Percentiles rank a stretch among this genome's conserved stretches.
These are phyloP conservation scores for Cryptus viduatorius DNA, from an alignment of 2,888 invertebrate species.

Conservation along the genomic window DNA sequence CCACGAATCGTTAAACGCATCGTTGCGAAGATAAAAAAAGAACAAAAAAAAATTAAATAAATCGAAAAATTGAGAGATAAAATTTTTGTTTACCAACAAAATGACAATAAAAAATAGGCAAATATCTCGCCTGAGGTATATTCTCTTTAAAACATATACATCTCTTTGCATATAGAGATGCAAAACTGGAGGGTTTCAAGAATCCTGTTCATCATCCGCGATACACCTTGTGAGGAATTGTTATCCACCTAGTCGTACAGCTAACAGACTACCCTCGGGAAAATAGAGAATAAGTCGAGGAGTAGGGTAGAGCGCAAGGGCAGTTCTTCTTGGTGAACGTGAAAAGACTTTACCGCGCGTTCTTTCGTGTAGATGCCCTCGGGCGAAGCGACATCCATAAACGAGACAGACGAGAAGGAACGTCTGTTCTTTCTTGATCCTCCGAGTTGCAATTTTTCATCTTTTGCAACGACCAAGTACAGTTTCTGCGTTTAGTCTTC, in stretches of 20 bases:
- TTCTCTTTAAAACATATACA: too few relatives aligned
- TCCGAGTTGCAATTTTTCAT: slow-evolving; percentile 17
- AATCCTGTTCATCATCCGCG: slow-evolving; percentile 5
- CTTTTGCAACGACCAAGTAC: not conserved
- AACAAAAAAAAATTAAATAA: not conserved
- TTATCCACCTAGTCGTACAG: slow-evolving; percentile 1
- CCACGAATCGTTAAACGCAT: slow-evolving; percentile 61
- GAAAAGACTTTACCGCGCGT: not conserved
- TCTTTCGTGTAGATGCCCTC: slow-evolving; percentile 3
- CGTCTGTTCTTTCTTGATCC: slow-evolving; percentile 10
- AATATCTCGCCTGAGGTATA: too few relatives aligned
- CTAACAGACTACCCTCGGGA: not conserved
- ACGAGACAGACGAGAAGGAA: slow-evolving; percentile 14
- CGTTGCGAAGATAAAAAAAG: slow-evolving; percentile 40
- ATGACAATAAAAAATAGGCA: not conserved
- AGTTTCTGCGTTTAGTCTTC: not conserved
- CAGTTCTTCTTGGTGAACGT: slow-evolving; percentile 14
- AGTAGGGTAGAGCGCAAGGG: not conserved
- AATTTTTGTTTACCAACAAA: not conserved
- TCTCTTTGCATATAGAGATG: not conserved
- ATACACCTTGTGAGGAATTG: slow-evolving; percentile 5
- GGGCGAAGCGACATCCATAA: slow-evolving; percentile 13
- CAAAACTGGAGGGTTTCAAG: not conserved
- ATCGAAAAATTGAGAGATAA: not conserved
- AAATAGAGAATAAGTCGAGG: not conserved